phyloP scores from a whole-genome alignment of 2,888 invertebrate species.

The Cotesia congregata region DNA sequence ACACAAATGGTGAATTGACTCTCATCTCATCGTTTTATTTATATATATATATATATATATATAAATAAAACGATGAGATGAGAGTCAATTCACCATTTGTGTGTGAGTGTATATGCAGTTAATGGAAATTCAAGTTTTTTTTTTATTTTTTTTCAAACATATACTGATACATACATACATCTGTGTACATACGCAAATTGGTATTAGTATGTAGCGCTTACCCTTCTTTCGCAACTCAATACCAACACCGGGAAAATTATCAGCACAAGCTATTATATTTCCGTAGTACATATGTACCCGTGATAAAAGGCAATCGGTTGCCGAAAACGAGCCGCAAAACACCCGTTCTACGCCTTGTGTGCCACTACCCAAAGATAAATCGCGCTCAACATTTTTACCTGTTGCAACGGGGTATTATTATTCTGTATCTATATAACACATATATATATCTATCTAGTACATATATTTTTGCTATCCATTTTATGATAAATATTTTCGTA shows the following conservation, averaged over 20 bases:
- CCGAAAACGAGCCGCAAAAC: constrained; percentile 52
- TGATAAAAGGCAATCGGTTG: constrained; percentile 53
- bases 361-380: constrained; percentile 45
- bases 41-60: background rate
- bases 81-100: background rate
- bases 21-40: background rate
- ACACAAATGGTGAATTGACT: background rate
- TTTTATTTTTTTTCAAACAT: background rate
- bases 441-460: background rate
- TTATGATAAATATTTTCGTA: too few relatives aligned
- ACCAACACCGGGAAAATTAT: constrained; percentile 36
- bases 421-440: too few relatives aligned
- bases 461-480: background rate
- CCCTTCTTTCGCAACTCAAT: constrained; percentile 28
- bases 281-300: constrained; percentile 43
- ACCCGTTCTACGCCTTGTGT: constrained; percentile 49
- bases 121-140: background rate
- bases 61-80: background rate
- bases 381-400: constrained; percentile 47
- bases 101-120: background rate
- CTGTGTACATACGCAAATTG: background rate
- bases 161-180: background rate
- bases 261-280: constrained; percentile 43
- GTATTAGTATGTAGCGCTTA: constrained; percentile 27
- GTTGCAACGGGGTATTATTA: constrained; percentile 43